These are phyloP conservation scores for Byasa hedistus DNA, from an alignment of 2,888 invertebrate genomes.

Conservation along the genomic window DNA sequence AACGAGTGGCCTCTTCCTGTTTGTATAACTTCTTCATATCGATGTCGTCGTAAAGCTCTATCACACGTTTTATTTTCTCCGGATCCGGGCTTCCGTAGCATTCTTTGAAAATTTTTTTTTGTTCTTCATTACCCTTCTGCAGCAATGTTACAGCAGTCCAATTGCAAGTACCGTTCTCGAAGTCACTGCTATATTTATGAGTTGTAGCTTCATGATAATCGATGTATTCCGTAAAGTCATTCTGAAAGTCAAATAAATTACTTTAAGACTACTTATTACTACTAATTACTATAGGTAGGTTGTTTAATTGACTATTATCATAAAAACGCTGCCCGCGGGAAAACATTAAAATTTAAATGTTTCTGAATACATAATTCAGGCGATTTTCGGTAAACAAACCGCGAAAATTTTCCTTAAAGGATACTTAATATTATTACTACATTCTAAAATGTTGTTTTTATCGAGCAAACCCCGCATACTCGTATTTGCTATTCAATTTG, in stretches of 20 bases:
- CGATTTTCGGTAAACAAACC: conserved; percentile 89
- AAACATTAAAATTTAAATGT: too few relatives aligned
- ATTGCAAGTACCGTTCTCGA: conserved; percentile 94
- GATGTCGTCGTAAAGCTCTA: conserved; percentile 76
- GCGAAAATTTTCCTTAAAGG: conserved; percentile 86
- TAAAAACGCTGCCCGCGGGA: too few relatives aligned
- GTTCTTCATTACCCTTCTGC: conserved; percentile 83
- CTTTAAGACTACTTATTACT: too few relatives aligned
- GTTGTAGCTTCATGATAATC: conserved; percentile 85
- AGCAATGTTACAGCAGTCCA: conserved; percentile 94
- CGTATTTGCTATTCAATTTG: not conserved
- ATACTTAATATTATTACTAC: not conserved
- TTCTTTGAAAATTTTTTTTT: conserved; percentile 76
- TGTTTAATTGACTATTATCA: too few relatives aligned
- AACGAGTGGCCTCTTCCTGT: conserved; percentile 12
- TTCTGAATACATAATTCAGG: too few relatives aligned
- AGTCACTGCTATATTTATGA: conserved; percentile 93
- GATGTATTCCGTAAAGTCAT: conserved; percentile 92
- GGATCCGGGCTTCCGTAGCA: conserved; percentile 84
- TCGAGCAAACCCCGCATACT: not conserved
- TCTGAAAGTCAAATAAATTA: conserved; percentile 59
- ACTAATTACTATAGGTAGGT: too few relatives aligned
- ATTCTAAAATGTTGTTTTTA: not conserved
- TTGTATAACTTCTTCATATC: conserved; percentile 83
- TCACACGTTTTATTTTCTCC: conserved; percentile 75